Evolutionary conservation across 2,113 vertebrate species (phyloP), one percentile per base, ranked within the genome.

Genomic region (Psilopsiagon aymara): DNA sequence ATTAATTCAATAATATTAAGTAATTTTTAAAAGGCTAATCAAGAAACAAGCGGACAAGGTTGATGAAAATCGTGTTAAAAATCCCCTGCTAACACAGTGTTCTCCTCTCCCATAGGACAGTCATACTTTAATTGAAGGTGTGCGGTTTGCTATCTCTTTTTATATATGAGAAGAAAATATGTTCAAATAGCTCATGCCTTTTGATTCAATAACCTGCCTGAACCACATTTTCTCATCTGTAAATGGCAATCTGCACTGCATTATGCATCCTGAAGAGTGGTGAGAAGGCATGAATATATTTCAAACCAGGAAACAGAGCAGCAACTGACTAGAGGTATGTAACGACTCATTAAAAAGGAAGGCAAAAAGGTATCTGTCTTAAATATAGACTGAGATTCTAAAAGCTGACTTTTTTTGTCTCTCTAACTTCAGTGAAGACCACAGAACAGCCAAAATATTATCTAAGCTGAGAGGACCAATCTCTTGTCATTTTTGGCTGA

Each of bases 321-420:
- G 87, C 68, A 93, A 66, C 74, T 66, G n/a, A 83, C 78, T 93
- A 33, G 59, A 59, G 49, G 64, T 85, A 37, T 51, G 82, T 75
- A 52, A 67, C 44, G 75, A 60, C 33, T 91, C 64, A 85, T 59
- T 73, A 55, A 62, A 60, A 75, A 87, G 2, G 21, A 64, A 86
- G 79, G 31, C 33, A 63, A 76, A 94, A 96, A 88, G 27, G 19
- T 29, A 49, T 80, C 55, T 86, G 19, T 90, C 66, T 93, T 82
- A 90, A 70, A 67, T 55, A 35, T 28, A 33, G 44, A 74, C 82
- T 68, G 73, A 51, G 35, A 81, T 95, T 94, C 62, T 77, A 64
- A 82, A 97, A 95, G 52, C 64, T 68, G 39, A 8, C 33, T 16
- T 55, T 60, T 95, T 95, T 92, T 90, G 18, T 28, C 60, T 90